Conservation (phyloP, 1,140 invertebrate genomes). For the Metopolophium dirhodum region DNA sequence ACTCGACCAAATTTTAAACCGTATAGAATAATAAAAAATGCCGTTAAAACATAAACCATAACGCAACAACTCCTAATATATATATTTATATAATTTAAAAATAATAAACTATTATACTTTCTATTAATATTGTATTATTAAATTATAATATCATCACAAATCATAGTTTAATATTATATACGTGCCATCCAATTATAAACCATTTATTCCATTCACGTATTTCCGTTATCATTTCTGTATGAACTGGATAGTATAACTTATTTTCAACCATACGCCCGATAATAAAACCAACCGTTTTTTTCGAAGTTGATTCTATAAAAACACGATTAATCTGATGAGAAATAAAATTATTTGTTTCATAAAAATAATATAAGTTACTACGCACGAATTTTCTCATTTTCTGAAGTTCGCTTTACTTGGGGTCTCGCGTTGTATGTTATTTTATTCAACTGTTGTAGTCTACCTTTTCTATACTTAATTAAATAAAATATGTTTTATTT, state of each 20-base stretch:
- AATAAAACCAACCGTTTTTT: background rate
- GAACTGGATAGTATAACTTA: conserved; percentile 31
- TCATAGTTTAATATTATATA: background rate
- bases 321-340: background rate
- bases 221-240: conserved; percentile 1
- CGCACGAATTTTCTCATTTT: background rate
- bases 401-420: background rate
- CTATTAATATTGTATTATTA: background rate
- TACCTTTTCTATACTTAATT: background rate
- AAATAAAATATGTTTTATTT: background rate
- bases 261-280: background rate
- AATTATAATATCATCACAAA: background rate
- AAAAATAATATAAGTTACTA: background rate
- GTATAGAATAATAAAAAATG: conserved; percentile 52
- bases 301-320: background rate
- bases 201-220: conserved; percentile 36
- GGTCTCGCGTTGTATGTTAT: background rate
- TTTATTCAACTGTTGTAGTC: background rate
- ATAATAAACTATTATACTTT: background rate
- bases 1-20: conserved; percentile 54
- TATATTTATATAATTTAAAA: background rate
- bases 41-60: background rate
- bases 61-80: conserved; percentile 12
- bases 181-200: conserved; percentile 43
- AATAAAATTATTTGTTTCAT: background rate